Base-by-base conservation (phyloP, 2,888 invertebrate species). In the Drosophila diplacantha region DNA sequence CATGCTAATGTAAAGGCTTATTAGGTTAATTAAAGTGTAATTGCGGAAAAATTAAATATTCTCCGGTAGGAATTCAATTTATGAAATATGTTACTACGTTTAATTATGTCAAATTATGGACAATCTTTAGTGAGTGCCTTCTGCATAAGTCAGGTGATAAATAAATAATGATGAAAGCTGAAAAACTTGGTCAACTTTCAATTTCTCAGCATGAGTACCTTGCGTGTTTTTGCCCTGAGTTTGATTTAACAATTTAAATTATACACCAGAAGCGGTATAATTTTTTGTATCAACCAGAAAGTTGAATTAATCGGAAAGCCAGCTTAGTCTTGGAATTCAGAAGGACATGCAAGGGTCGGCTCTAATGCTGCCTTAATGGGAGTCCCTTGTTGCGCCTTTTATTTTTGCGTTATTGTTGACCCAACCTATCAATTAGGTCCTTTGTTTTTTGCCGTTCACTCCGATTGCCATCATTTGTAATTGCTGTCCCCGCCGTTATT, bases 401-500 rank as follows among this genome's bases (percentile, higher is more conserved):
- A 12, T 44, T 35, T n/a, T 11, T 31, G 22, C 32, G 32, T 37
- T 32, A 26, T 47, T 68, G 46, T 47, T 55, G 37, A 39, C 32
- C 26, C 46, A 50, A 66, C 43, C 63, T 56, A 64, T 66, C 63
- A 66, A 64, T 64, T 64, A 64, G 56, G 35, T 32, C 1, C 29
- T 44, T 9, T 24, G 5, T 43, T 54, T 61, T 61, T 35, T 31
- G 14, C 22, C 8, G 5, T 20, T 9, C n/a, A 12, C 37, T 56
- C 11, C 47, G 57, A 64, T 56, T 55, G 66, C 39, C 46, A 55
- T 65, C 39, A 55, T 22, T 54, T 35, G 35, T 47, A 64, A 64
- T 56, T 43, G 53, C 51, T 60, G 69, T 56, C 39, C 46, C 68
- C 62, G 59, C 55, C 72, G 52, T 67, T 60, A 43, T 67, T 56